These are phyloP conservation scores for Adelognathus sp. DNA, from an alignment of 2,888 invertebrate genomes.

Conservation along the genomic window DNA sequence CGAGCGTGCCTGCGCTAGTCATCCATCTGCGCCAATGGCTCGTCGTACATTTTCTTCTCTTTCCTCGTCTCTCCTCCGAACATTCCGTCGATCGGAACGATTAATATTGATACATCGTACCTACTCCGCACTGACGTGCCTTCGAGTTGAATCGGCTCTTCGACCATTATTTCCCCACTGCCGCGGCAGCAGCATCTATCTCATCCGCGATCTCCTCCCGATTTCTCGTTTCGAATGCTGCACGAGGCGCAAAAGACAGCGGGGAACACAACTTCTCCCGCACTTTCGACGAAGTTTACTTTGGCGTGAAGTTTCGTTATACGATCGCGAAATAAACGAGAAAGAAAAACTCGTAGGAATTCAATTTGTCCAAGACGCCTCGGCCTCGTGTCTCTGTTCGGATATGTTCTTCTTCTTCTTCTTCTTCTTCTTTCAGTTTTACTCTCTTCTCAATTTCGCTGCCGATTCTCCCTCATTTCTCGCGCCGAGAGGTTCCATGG, in stretches of 20 bases:
- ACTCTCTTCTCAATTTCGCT: neutral
- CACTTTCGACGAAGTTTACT: neutral
- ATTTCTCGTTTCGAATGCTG: constrained; percentile 28
- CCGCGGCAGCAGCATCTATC: too few relatives aligned
- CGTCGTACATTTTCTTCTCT: neutral
- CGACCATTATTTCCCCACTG: neutral
- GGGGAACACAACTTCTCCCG: neutral
- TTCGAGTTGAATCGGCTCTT: neutral
- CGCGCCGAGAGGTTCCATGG: constrained; percentile 2
- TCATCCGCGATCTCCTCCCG: constrained; percentile 5
- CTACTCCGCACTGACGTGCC: neutral
- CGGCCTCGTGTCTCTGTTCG: constrained; percentile 12
- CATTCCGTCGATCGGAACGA: neutral
- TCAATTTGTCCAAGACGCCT: constrained; percentile 52
- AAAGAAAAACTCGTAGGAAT: constrained; percentile 53
- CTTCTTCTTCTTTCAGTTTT: neutral
- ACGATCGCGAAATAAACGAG: constrained; percentile 37
- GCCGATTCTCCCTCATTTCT: neutral
- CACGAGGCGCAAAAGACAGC: neutral
- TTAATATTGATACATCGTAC: constrained; percentile 9
- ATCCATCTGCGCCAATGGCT: neutral
- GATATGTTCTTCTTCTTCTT: neutral
- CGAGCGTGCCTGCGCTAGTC: neutral
- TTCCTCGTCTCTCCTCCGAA: neutral
- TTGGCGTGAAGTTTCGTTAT: neutral